Percentiles rank a stretch among this genome's conserved stretches.
phyloP scores from a whole-genome alignment of 2,113 vertebrate species.

The Larimichthys crocea region DNA sequence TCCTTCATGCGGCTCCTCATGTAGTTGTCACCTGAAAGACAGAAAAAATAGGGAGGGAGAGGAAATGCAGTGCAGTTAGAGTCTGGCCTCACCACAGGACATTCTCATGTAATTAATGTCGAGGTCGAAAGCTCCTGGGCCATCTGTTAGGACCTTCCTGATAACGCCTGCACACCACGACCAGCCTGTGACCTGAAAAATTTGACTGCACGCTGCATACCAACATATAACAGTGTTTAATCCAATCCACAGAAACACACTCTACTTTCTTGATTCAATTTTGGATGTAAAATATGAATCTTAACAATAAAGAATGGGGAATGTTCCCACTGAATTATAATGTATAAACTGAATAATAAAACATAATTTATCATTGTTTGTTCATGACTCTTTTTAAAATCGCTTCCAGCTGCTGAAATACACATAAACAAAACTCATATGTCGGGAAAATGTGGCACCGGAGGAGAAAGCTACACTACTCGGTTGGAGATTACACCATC shows the following conservation, averaged over 20 bases:
- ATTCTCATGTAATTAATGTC: slow-evolving; percentile 77
- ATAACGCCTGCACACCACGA: slow-evolving; percentile 54
- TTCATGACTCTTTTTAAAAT: neutral
- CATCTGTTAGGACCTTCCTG: slow-evolving; percentile 79
- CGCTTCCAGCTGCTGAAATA: neutral
- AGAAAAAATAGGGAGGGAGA: slow-evolving; percentile 19
- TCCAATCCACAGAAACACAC: slow-evolving; percentile 22
- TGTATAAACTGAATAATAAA: neutral
- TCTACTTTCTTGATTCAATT: neutral
- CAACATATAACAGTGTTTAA: slow-evolving; percentile 43
- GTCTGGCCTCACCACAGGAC: slow-evolving; percentile 65
- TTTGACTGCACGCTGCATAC: slow-evolving; percentile 43
- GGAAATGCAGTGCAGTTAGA: slow-evolving; percentile 42
- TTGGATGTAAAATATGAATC: neutral
- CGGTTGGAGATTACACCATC: slow-evolving; percentile 2
- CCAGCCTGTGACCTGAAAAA: slow-evolving; percentile 65
- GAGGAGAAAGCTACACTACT: slow-evolving; percentile 10
- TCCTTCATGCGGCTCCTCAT: slow-evolving; percentile 53
- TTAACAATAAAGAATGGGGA: neutral
- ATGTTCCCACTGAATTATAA: neutral
- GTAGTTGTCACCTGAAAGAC: slow-evolving; percentile 71
- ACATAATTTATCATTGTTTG: neutral
- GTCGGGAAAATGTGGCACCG: neutral
- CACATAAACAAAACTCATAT: neutral
- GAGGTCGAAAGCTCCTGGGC: slow-evolving; percentile 68